Conservation (phyloP, 2,888 invertebrate genomes). For the Xestia ashworthii region DNA sequence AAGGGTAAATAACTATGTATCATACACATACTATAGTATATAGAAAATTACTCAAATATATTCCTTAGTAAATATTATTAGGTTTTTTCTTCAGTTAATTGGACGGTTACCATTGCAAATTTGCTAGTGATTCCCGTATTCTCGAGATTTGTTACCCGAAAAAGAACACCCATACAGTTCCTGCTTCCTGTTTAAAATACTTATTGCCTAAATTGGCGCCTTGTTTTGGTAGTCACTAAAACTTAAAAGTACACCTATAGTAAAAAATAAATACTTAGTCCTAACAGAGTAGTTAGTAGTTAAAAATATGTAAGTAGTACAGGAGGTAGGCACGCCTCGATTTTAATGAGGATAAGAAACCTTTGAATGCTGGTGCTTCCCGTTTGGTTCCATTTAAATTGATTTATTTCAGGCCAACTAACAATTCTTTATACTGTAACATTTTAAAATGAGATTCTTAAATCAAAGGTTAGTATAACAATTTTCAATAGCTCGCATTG, state of each 20-base stretch:
- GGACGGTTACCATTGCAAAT: background rate
- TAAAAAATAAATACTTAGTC: background rate
- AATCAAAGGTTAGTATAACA: no score
- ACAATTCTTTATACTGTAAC: no score
- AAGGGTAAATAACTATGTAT: conserved; percentile 78
- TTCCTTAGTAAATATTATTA: conserved; percentile 76
- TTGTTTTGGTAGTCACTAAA: background rate
- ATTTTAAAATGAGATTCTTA: no score
- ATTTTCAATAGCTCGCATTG: no score
- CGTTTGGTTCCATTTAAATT: no score
- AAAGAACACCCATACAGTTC: background rate
- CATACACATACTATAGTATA: conserved; percentile 80
- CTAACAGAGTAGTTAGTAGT: no score
- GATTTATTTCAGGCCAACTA: no score
- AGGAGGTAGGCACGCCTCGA: no score
- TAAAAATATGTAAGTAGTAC: no score
- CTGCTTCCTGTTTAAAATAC: background rate
- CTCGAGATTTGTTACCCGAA: background rate
- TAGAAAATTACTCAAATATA: conserved; percentile 83
- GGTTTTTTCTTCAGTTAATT: conserved; percentile 53
- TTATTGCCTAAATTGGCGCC: background rate
- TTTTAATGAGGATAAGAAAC: no score
- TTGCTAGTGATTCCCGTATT: background rate
- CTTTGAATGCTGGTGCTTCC: no score
- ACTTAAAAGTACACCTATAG: background rate